These are phyloP conservation scores for Phodopus roborovskii DNA, from an alignment of 2,113 vertebrate species.

Conservation along the genomic window DNA sequence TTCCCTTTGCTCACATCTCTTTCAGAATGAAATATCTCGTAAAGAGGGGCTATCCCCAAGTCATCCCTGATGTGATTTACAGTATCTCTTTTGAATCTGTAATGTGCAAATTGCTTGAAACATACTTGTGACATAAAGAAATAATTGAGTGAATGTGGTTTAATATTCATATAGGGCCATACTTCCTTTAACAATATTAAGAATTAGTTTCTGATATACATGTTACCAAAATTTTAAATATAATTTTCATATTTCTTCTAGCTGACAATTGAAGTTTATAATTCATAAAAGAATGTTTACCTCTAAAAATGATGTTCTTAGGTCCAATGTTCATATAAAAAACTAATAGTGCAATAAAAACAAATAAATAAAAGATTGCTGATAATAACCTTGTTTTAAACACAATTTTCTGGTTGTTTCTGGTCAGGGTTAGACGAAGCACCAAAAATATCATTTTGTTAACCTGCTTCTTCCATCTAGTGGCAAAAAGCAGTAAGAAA, in stretches of 20 bases:
- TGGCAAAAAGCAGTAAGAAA: slow-evolving; percentile 85
- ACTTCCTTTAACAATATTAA: background rate
- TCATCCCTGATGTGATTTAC: background rate
- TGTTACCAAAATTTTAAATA: background rate
- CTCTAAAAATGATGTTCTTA: background rate
- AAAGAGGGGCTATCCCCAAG: background rate
- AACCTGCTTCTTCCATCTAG: slow-evolving; percentile 90
- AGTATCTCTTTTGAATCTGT: background rate
- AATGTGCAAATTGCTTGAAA: background rate
- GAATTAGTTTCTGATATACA: background rate
- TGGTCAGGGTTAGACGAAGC: slow-evolving; percentile 49
- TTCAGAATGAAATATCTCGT: background rate
- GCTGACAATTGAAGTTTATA: slow-evolving; percentile 1
- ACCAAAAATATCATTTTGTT: slow-evolving; percentile 77
- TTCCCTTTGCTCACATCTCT: background rate
- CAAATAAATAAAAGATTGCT: slow-evolving; percentile 28
- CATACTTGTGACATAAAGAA: background rate
- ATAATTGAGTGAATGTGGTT: background rate
- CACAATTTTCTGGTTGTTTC: slow-evolving; percentile 36
- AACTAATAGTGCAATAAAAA: slow-evolving; percentile 36
- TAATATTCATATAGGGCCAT: background rate
- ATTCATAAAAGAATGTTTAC: slow-evolving; percentile 29
- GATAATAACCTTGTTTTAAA: slow-evolving; percentile 46
- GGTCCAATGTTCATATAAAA: slow-evolving; percentile 16
- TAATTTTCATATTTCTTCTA: slow-evolving; percentile 26